Conservation (phyloP, 1,140 invertebrate species). For the Meloidogyne chitwoodi region DNA sequence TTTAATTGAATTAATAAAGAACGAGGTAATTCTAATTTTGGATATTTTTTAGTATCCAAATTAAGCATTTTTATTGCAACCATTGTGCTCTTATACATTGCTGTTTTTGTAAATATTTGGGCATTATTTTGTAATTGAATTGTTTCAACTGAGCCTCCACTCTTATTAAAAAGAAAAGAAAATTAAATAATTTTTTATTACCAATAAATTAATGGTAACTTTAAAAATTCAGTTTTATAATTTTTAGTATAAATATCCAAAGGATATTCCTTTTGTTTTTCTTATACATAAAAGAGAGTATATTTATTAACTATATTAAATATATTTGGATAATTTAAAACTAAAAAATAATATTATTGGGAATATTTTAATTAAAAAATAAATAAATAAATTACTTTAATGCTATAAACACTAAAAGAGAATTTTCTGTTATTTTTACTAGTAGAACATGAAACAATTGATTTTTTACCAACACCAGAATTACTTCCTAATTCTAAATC, state of each 20-base stretch:
- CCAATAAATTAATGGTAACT: too few relatives aligned
- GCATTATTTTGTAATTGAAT: constrained; percentile 58
- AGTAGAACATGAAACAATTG: constrained; percentile 24
- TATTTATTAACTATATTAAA: too few relatives aligned
- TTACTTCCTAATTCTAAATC: not conserved
- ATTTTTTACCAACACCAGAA: constrained; percentile 35
- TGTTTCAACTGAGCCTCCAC: constrained; percentile 59
- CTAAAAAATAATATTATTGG: not conserved
- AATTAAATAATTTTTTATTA: not conserved
- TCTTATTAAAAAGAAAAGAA: constrained; percentile 27
- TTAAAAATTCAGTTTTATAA: too few relatives aligned
- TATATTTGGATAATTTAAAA: too few relatives aligned
- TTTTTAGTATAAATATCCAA: too few relatives aligned
- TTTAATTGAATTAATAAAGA: constrained; percentile 82
- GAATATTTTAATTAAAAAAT: not conserved
- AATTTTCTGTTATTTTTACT: constrained; percentile 41
- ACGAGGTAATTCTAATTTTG: constrained; percentile 77
- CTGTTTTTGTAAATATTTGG: constrained; percentile 79
- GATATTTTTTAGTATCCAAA: constrained; percentile 56
- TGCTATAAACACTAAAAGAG: constrained; percentile 45
- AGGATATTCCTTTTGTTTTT: too few relatives aligned
- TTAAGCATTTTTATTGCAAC: constrained; percentile 77
- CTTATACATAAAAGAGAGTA: too few relatives aligned
- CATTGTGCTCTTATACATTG: constrained; percentile 76
- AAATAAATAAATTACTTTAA: constrained; percentile 28